Base-by-base conservation (phyloP, 2,888 invertebrate species). In the Schizotus pectinicornis region DNA sequence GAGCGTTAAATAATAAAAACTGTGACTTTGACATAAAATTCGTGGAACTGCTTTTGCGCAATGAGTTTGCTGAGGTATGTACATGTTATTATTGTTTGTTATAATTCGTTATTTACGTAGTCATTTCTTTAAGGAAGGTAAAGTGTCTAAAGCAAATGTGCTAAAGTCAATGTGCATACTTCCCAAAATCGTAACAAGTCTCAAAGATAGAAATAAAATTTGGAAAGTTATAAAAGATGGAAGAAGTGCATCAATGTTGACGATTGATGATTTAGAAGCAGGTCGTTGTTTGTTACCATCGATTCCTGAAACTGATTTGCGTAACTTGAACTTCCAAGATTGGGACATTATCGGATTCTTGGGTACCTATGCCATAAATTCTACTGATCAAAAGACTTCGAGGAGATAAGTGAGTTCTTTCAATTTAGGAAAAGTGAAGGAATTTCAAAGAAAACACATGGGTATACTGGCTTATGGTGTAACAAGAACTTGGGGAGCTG, bases 291-390 rank as follows among this genome's bases (percentile, higher is more conserved):
- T 53, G 7, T n/a, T 62, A 8, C 12, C 32, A 3, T 8, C 30
- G 12, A 50, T 56, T n/a, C 59, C 59, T 0, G 53, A 62, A 37
- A 7, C 8, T 12, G 56, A 59, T 11, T 51, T 62, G 9, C 51
- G 22, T 14, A 37, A 56, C 6, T 13, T 62, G 7, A 62, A 62
- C 13, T 32, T 53, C 33, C 22, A 42, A 9, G 35, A 62, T 42
- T 49, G 48, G 56, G 41, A 49, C 36, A 38, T 59, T 22, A 36
- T 62, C 9, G 45, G 56, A 41, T 41, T 49, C 41, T 56, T 62
- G 41, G 59, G 61, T 56, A 41, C n/a, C n/a, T n/a, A n/a, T 50
- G 22, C 2, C 8, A 1, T 9, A 6, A 33, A 22, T 22, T 2
- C 22, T 22, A 22, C 22, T n/a, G n/a, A n/a, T n/a, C n/a, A n/a